Conservation (phyloP, 2,113 vertebrate genomes). For the Leptocoma aspasia region DNA sequence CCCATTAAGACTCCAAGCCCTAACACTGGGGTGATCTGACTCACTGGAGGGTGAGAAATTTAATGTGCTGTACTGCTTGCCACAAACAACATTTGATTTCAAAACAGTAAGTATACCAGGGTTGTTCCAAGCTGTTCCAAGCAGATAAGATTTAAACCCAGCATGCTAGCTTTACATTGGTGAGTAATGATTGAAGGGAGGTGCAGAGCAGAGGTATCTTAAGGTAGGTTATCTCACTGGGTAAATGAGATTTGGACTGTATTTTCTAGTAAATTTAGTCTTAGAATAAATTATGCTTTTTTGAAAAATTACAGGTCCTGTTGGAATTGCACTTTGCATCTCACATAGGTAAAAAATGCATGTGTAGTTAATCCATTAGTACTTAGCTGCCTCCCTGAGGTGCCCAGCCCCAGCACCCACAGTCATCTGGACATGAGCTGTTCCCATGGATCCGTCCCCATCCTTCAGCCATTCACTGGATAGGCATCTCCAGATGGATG, state of each 20-base stretch:
- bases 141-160: constrained; percentile 21
- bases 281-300: neutral
- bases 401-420: neutral
- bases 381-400: neutral
- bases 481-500: neutral
- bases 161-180: neutral
- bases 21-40: neutral
- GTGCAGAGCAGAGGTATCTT: neutral
- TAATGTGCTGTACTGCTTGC: neutral
- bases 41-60: constrained; percentile 4
- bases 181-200: neutral
- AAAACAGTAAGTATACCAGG: neutral
- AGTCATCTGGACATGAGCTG: neutral
- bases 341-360: neutral
- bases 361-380: neutral
- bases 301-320: neutral
- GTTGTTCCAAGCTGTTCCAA: constrained; percentile 16
- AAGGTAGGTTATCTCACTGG: neutral
- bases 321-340: neutral
- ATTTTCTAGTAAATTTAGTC: neutral
- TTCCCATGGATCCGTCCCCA: neutral
- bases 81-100: neutral
- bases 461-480: neutral
- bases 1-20: neutral
- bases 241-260: neutral